Evolutionary conservation across 2,797 vertebrate genomes (phyloP), one percentile per base, ranked within the genome.

Genomic region (Leptatherina wallacei): DNA sequence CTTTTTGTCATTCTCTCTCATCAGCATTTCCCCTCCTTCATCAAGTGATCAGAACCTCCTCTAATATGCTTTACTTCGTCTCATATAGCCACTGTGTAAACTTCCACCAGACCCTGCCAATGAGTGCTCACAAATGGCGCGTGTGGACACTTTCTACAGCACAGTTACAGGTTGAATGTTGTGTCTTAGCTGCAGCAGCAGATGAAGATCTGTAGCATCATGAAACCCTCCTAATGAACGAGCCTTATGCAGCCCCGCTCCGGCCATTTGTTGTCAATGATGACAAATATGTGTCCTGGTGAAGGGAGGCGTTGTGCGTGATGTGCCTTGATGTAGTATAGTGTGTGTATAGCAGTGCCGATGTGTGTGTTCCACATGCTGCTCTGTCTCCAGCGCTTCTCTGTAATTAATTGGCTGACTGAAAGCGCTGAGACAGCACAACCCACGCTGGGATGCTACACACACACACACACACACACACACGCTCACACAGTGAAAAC

Each of bases 321-420:
- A 82, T 79, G 81, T 74, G 72, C 65, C 71, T 73, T 55, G 13
- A 71, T 80, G 76, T 75, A 35, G 65, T 44, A 16, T 42, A 56
- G 75, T 71, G 71, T 82, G 40, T 29, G 71, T 71, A 69, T 77
- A 63, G 66, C 38, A 29, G 83, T 54, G 81, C 61, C 61, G 42
- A 73, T 82, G 83, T 87, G 84, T 87, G 87, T 82, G 85, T 85
- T 86, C 83, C 81, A 81, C 88, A 85, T 75, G 71, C 83, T 85
- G 70, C 81, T 90, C 74, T 84, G 86, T 91, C 90, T 91, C 87
- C 72, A 88, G 82, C 52, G 85, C 90, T 86, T 88, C 85, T 65
- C 89, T 91, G 91, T 93, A 93, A 93, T 93, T 93, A 93, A 93
- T 93, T 93, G 92, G 88, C 89, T 77, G 87, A 82, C 83, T 88